Evolutionary conservation across 2,797 vertebrate species (phyloP).

Genomic region (Gouania willdenowi): DNA sequence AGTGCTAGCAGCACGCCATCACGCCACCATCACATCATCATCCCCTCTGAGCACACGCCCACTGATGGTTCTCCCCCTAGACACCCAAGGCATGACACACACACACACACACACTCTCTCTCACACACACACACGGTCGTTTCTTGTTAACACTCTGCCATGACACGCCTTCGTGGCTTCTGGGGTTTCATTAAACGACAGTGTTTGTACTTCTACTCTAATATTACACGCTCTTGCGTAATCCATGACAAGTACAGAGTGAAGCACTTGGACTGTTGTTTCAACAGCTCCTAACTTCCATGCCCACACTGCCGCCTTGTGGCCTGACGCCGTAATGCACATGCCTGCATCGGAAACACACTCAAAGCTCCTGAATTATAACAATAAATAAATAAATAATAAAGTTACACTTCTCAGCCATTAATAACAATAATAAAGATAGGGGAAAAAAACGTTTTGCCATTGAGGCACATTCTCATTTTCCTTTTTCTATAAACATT

Average conservation of each 20-base stretch:
- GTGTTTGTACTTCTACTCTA: slow-evolving; percentile 20
- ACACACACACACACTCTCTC: not conserved
- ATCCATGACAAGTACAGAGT: slow-evolving; percentile 36
- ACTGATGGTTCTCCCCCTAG: slow-evolving; percentile 18
- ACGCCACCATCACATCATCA: too few relatives aligned
- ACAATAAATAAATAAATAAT: too few relatives aligned
- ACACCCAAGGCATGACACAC: slow-evolving; percentile 4
- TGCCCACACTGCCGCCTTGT: slow-evolving; percentile 54
- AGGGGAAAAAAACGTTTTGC: too few relatives aligned
- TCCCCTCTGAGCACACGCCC: slow-evolving; percentile 10
- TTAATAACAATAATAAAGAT: too few relatives aligned
- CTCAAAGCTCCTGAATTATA: too few relatives aligned
- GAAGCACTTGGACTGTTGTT: slow-evolving; percentile 10
- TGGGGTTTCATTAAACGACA: slow-evolving; percentile 10
- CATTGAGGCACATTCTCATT: too few relatives aligned
- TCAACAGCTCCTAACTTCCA: slow-evolving; percentile 3
- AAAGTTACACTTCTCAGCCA: too few relatives aligned
- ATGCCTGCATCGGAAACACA: too few relatives aligned
- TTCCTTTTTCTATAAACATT: too few relatives aligned
- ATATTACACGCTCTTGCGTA: slow-evolving; percentile 65
- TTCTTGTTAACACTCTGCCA: too few relatives aligned
- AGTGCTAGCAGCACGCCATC: too few relatives aligned
- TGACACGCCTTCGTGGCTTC: not conserved
- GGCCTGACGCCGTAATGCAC: slow-evolving; percentile 7
- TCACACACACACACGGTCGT: not conserved